Evolutionary conservation across 2,888 invertebrate genomes (phyloP), one percentile per base, ranked within the genome.

Genomic region (Caenorhabditis panamensis): DNA sequence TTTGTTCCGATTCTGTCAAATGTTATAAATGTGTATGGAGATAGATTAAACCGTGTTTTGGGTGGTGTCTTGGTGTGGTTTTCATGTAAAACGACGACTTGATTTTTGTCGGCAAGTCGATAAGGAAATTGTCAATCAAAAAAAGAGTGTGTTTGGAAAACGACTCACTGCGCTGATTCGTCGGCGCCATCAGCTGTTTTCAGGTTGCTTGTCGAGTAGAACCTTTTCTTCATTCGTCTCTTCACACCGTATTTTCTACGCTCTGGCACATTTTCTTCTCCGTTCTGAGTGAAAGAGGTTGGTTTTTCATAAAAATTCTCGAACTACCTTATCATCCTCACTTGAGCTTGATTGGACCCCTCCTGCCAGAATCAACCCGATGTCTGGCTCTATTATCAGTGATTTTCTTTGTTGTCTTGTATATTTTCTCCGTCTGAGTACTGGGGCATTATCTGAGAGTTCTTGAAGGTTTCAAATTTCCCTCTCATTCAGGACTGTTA

Each of bases 381-480:
- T 83, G 16, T 84, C 82, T 22, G 84, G 84, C 64, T 83, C 83
- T 36, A 84, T 84, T 0, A 69, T 71, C 51, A 83, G 68, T 11
- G 84, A 84, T 61, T 84, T 84, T 62, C 84, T 47, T 49, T 84
- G 82, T 66, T 78, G 76, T 49, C 80, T 53, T 9, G 83, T 84
- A 69, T 82, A 84, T 54, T 82, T 68, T 18, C 82, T 68, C 20
- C 82, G 64, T 28, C 84, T 72, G 26, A 84, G 61, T 8, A 84
- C 84, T 28, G 84, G 82, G 16, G 78, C 71, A 13, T 84, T 72
- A 53, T 82, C 84, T 80, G 77, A n/a, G n/a, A n/a, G n/a, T n/a
- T n/a, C n/a, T n/a, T n/a, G n/a, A n/a, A n/a, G n/a, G n/a, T n/a
- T n/a, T n/a, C n/a, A n/a, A 11, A 67, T 31, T 31, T 31, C 31